Percentiles rank a stretch among this genome's conserved stretches.
These are phyloP conservation scores for Hippocampus zosterae DNA, from an alignment of 2,113 vertebrate genomes.

Conservation along the genomic window DNA sequence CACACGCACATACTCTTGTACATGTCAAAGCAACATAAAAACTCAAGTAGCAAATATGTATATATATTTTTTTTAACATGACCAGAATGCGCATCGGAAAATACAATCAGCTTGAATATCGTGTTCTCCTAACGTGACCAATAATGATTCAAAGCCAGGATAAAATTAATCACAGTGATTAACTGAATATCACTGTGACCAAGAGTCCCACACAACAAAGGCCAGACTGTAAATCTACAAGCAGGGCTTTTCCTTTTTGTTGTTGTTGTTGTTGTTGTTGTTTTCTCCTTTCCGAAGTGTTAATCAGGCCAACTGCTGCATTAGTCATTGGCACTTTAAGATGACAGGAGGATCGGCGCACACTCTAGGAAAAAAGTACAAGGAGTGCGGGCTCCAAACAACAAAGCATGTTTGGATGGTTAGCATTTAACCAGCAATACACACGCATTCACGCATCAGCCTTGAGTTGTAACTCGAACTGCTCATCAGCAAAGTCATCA, in stretches of 20 bases:
- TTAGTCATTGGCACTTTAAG: slow-evolving; percentile 55
- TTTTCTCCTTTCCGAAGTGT: slow-evolving; percentile 14
- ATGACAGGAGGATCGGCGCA: slow-evolving; percentile 50
- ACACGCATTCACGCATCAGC: slow-evolving; percentile 16
- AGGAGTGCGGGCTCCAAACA: slow-evolving; percentile 10
- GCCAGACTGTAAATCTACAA: slow-evolving; percentile 45
- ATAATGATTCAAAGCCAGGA: neutral
- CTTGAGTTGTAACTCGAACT: slow-evolving; percentile 36
- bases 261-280: neutral
- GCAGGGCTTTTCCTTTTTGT: slow-evolving; percentile 33
- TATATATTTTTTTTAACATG: neutral
- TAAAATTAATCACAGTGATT: neutral
- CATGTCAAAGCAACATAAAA: slow-evolving; percentile 2
- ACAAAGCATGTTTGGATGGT: slow-evolving; percentile 16
- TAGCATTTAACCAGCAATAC: slow-evolving; percentile 29
- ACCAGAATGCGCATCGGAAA: neutral
- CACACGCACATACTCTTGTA: slow-evolving; percentile 50
- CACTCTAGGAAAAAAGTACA: slow-evolving; percentile 61
- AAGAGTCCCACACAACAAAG: neutral
- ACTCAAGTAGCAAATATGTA: neutral
- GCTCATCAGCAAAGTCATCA: slow-evolving; percentile 57
- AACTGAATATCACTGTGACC: slow-evolving; percentile 2
- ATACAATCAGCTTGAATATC: neutral
- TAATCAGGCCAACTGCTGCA: slow-evolving; percentile 50
- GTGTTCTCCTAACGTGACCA: neutral